Evolutionary conservation across 2,113 vertebrate genomes (phyloP), one percentile per base, ranked within the genome.

Genomic region (Hippocampus guttulatus): DNA sequence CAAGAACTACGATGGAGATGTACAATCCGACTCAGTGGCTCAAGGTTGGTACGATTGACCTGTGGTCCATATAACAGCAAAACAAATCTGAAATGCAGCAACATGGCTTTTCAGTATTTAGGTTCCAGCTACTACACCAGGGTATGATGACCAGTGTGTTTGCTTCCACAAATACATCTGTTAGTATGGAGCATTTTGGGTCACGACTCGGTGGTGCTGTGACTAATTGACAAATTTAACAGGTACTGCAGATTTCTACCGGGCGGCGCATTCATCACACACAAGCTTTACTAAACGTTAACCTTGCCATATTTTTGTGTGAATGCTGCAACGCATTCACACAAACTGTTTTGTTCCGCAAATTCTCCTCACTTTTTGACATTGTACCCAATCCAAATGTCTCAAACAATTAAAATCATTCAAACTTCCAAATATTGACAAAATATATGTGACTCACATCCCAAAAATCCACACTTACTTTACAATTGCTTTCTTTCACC

Each of bases 101-200:
- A 41, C 33, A 41, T 20, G 16, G 38, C 20, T 41, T n/a, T n/a
- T 4, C 9, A 1, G 20, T n/a, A 21, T 76, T 27, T 67, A 99
- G 97, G 96, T 30, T 98, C 97, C 40, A 97, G 96, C 5, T 33
- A 33, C 30, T 33, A 33, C 30, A 33, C 30, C 89, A 98, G 78
- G 97, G 97, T 0, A 95, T 99, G 97, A 99, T 99, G 97, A 98
- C 94, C 81, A 98, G 96, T 0, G 97, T 98, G 64, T 91, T 99
- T 55, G 69, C 98, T 49, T 16, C 15, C 12, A 38, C 12, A 45
- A 45, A 45, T 45, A 43, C 11, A 12, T 12, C 0, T 43, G 43
- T 45, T 45, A 45, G 43, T 38, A 38, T 38, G 33, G 33, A 38
- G 43, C 8, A 45, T 45, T 45, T 45, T 45, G 9, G 2, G 43